Conservation (phyloP, 2,113 vertebrate species). For the Elachura formosa region DNA sequence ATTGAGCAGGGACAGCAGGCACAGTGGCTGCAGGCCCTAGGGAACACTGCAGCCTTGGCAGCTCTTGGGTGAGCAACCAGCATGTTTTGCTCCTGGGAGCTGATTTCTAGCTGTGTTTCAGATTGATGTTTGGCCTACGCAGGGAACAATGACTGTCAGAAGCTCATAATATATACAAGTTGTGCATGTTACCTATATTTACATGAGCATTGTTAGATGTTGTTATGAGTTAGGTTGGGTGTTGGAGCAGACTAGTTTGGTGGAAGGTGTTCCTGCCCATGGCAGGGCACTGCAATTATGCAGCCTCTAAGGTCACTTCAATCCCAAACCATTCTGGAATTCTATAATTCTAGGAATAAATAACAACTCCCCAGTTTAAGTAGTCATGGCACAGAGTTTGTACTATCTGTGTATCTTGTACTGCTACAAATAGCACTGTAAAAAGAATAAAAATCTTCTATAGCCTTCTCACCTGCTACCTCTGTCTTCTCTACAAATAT, state of each 20-base stretch:
- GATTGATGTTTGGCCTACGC: not conserved
- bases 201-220: not conserved
- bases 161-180: not conserved
- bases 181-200: not conserved
- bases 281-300: not conserved
- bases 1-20: rapidly evolving
- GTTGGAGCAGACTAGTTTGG: not conserved
- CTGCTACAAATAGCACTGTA: not conserved
- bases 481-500: not conserved
- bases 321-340: not conserved
- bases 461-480: not conserved
- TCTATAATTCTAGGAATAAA: not conserved
- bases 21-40: rapidly evolving
- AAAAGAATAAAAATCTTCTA: not conserved
- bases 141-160: not conserved
- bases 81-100: not conserved
- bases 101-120: not conserved
- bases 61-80: not conserved
- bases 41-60: not conserved
- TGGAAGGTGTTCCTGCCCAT: not conserved
- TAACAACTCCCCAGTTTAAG: not conserved
- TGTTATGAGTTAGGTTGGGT: not conserved
- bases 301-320: not conserved
- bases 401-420: too few relatives aligned
- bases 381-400: not conserved